phyloP scores from a whole-genome alignment of 2,113 vertebrate species.

The Diadophis punctatus region DNA sequence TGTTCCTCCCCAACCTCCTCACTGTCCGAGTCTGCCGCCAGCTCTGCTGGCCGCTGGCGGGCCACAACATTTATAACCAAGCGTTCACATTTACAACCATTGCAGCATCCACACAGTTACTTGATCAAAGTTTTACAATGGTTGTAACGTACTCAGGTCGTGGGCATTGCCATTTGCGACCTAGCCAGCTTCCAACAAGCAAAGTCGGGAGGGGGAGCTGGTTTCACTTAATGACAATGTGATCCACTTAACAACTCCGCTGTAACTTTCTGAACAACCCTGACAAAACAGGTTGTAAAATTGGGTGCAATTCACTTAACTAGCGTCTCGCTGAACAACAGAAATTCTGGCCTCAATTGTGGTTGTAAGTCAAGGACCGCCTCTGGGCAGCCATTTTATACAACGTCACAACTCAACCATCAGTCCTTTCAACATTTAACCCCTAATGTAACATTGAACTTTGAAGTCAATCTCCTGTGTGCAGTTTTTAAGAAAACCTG shows the following conservation, averaged over 20 bases:
- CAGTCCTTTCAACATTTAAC: background rate
- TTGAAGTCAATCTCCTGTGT: background rate
- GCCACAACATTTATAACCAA: too few relatives aligned
- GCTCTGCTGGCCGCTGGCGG: too few relatives aligned
- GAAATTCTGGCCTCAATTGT: background rate
- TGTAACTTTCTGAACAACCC: background rate
- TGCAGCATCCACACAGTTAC: too few relatives aligned
- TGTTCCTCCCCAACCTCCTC: too few relatives aligned
- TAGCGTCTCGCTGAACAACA: background rate
- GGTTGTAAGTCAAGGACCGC: too few relatives aligned
- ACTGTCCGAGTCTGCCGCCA: too few relatives aligned
- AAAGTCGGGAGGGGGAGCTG: background rate
- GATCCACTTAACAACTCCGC: background rate
- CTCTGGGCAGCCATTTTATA: background rate
- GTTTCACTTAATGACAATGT: too few relatives aligned
- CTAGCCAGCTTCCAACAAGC: background rate
- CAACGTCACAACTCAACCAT: background rate
- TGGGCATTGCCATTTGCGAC: background rate
- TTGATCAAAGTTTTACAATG: too few relatives aligned
- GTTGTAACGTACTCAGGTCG: too few relatives aligned
- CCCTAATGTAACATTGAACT: background rate
- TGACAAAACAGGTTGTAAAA: background rate
- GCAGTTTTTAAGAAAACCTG: background rate
- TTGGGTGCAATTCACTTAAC: background rate
- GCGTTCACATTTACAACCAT: too few relatives aligned